These are phyloP conservation scores for Peromyscus attwateri DNA, from an alignment of 2,797 vertebrate species.

Conservation along the genomic window DNA sequence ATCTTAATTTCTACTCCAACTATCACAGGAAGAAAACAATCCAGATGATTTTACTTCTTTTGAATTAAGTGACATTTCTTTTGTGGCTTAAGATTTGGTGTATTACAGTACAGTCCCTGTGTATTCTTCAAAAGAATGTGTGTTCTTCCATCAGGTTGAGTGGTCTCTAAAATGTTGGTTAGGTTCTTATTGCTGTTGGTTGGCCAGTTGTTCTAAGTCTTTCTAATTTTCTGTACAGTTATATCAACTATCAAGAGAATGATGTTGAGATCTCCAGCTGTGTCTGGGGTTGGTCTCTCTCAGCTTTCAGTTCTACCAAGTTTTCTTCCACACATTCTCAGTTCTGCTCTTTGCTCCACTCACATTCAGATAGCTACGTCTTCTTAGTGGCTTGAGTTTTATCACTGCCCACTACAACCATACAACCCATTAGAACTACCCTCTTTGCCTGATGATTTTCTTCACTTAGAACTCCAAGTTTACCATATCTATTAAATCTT, in stretches of 20 bases:
- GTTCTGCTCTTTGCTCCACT: neutral
- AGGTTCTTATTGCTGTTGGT: neutral
- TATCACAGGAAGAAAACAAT: neutral
- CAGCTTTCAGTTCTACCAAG: neutral
- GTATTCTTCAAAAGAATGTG: neutral
- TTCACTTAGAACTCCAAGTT: neutral
- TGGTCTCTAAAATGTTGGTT: neutral
- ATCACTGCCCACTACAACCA: neutral
- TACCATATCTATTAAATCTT: neutral
- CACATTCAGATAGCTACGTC: neutral
- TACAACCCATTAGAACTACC: neutral
- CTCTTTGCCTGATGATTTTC: neutral
- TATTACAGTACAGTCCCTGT: neutral
- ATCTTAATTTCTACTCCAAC: neutral
- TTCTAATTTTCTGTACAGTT: neutral
- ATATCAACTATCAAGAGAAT: neutral
- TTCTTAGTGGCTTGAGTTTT: constrained; percentile 2
- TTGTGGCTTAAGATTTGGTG: neutral
- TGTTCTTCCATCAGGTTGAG: neutral
- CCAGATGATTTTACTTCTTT: neutral
- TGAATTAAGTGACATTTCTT: neutral
- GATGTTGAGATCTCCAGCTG: neutral
- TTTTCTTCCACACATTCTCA: neutral
- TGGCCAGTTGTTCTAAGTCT: neutral
- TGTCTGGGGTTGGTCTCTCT: neutral